Evolutionary conservation across 2,113 vertebrate species (phyloP).

Genomic region (Rhinoderma darwinii): DNA sequence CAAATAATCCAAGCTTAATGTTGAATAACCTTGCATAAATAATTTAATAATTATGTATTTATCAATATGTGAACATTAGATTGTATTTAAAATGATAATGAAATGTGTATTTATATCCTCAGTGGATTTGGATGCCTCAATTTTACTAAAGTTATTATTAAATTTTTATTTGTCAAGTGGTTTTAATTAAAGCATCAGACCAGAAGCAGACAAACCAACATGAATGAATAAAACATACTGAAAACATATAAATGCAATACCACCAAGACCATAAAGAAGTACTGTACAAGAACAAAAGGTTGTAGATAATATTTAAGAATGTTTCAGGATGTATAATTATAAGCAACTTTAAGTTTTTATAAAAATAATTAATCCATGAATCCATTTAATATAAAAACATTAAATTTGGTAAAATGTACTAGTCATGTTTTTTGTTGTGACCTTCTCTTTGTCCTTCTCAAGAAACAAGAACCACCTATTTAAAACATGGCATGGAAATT

Average conservation of each 20-base stretch:
- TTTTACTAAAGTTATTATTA: constrained; percentile 15
- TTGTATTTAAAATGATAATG: constrained; percentile 16
- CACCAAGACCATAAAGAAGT: neutral
- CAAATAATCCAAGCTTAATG: neutral
- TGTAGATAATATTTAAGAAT: neutral
- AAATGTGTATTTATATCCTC: neutral
- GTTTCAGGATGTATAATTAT: neutral
- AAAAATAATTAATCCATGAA: too few relatives aligned
- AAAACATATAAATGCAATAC: constrained; percentile 19
- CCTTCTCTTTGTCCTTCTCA: too few relatives aligned
- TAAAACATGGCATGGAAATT: too few relatives aligned
- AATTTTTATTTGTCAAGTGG: constrained; percentile 30
- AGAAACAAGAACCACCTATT: too few relatives aligned
- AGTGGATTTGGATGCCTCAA: neutral
- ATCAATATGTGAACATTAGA: constrained; percentile 4
- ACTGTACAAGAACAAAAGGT: neutral
- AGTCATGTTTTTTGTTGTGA: too few relatives aligned
- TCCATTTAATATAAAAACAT: too few relatives aligned
- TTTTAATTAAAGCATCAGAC: constrained; percentile 42
- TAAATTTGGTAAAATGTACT: too few relatives aligned
- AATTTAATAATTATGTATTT: constrained; percentile 17
- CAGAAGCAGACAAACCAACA: constrained; percentile 20
- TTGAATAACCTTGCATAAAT: neutral
- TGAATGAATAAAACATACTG: constrained; percentile 20
- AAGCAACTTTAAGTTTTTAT: too few relatives aligned